phyloP scores from a whole-genome alignment of 1,140 invertebrate genomes.

The Elysia chlorotica region DNA sequence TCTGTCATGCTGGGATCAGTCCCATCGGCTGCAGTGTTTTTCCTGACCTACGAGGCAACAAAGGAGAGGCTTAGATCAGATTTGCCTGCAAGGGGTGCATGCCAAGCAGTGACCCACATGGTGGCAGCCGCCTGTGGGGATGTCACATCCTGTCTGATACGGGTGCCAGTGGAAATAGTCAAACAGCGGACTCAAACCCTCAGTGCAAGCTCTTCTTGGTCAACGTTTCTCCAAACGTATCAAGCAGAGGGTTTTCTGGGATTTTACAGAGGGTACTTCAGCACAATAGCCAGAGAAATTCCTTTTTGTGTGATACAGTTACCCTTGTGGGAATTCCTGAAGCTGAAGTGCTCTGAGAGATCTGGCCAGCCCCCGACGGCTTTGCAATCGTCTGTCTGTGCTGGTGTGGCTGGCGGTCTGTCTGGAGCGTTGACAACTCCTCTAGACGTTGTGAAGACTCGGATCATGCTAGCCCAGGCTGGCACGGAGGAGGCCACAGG shows the following conservation, averaged over 20 bases:
- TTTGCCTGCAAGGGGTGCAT: constrained; percentile 33
- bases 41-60: constrained; percentile 85
- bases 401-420: constrained; percentile 79
- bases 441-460: constrained; percentile 94
- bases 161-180: constrained; percentile 93
- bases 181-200: constrained; percentile 89
- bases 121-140: constrained; percentile 80
- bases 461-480: constrained; percentile 87
- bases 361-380: constrained; percentile 67
- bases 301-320: constrained; percentile 96
- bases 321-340: constrained; percentile 92
- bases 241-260: constrained; percentile 70
- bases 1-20: constrained; percentile 85
- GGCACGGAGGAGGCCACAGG: constrained; percentile 55
- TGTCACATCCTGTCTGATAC: constrained; percentile 84
- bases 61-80: constrained; percentile 66
- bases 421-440: constrained; percentile 88
- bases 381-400: constrained; percentile 80
- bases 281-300: constrained; percentile 88
- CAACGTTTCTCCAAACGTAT: constrained; percentile 71
- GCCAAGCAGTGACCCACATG: constrained; percentile 77
- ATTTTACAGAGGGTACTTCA: constrained; percentile 88
- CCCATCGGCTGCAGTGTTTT: constrained; percentile 90
- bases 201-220: constrained; percentile 58
- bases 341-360: constrained; percentile 66